phyloP scores from a whole-genome alignment of 2,797 vertebrate genomes.

The Dromococcyx pavoninus region DNA sequence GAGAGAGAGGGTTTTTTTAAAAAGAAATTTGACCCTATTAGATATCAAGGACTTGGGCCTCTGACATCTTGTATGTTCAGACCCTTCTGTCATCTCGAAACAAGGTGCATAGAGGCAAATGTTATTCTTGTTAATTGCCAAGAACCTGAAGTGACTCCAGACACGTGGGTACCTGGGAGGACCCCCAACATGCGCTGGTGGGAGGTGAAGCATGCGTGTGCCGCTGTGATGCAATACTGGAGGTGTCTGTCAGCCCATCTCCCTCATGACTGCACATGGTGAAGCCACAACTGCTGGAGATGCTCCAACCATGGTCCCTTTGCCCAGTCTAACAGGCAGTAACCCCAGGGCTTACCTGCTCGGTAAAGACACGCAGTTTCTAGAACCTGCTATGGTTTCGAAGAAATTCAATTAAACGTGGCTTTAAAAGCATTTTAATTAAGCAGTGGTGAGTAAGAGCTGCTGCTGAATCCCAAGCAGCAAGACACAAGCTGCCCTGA shows the following conservation, averaged over 20 bases:
- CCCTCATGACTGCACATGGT: background rate
- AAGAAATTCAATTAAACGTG: background rate
- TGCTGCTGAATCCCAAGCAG: background rate
- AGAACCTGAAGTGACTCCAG: background rate
- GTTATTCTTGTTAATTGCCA: background rate
- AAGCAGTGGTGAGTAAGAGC: background rate
- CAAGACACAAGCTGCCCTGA: background rate
- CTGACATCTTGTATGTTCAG: background rate
- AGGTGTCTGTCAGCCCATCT: background rate
- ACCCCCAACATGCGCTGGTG: background rate
- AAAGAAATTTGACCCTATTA: background rate
- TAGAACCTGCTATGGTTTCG: background rate
- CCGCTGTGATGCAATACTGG: background rate
- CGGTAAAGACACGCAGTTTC: background rate
- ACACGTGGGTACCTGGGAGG: rapidly evolving
- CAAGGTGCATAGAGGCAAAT: background rate
- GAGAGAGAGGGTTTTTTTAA: background rate
- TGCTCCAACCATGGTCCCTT: background rate
- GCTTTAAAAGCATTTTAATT: background rate
- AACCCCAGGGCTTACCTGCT: background rate
- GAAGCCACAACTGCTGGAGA: background rate
- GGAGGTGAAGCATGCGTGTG: background rate
- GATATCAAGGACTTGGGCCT: background rate
- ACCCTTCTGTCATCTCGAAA: background rate
- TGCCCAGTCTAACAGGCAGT: background rate